Evolutionary conservation across 2,888 invertebrate species (phyloP).

Genomic region (Lycia hirtaria): DNA sequence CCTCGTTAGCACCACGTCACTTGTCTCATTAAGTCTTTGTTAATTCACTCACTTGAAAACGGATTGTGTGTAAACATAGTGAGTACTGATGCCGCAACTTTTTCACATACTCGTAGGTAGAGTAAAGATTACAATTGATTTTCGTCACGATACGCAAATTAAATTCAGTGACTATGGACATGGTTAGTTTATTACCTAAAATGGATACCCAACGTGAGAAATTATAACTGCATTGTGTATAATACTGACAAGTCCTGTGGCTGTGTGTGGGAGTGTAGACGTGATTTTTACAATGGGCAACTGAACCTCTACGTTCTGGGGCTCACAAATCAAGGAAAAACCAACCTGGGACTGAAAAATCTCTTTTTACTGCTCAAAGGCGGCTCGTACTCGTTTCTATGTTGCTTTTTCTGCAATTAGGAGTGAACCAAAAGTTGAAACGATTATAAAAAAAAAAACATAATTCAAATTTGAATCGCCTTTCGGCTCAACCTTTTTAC

Average conservation of each 20-base stretch:
- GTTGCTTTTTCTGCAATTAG: too few relatives aligned
- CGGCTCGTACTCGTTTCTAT: too few relatives aligned
- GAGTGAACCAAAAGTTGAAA: too few relatives aligned
- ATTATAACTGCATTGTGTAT: constrained; percentile 60
- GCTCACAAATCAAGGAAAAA: constrained; percentile 1
- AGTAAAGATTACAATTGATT: constrained; percentile 33
- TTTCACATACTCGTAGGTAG: constrained; percentile 25
- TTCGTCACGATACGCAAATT: constrained; percentile 38
- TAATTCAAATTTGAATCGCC: too few relatives aligned
- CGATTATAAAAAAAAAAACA: too few relatives aligned
- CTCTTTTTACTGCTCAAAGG: too few relatives aligned
- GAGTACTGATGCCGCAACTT: constrained; percentile 22
- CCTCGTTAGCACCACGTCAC: constrained; percentile 7
- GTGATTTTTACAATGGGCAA: constrained; percentile 45
- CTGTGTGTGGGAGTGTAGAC: constrained; percentile 51
- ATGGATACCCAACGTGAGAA: constrained; percentile 59
- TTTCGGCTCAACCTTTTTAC: too few relatives aligned
- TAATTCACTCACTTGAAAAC: constrained; percentile 8
- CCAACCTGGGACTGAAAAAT: too few relatives aligned
- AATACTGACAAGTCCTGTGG: constrained; percentile 24
- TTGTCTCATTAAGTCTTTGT: constrained; percentile 7
- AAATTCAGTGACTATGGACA: constrained; percentile 31
- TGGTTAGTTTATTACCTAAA: constrained; percentile 22
- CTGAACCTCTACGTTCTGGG: constrained; percentile 37
- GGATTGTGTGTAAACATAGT: background rate